These are phyloP conservation scores for Eretmocerus hayati DNA, from an alignment of 2,888 invertebrate genomes.

Conservation along the genomic window DNA sequence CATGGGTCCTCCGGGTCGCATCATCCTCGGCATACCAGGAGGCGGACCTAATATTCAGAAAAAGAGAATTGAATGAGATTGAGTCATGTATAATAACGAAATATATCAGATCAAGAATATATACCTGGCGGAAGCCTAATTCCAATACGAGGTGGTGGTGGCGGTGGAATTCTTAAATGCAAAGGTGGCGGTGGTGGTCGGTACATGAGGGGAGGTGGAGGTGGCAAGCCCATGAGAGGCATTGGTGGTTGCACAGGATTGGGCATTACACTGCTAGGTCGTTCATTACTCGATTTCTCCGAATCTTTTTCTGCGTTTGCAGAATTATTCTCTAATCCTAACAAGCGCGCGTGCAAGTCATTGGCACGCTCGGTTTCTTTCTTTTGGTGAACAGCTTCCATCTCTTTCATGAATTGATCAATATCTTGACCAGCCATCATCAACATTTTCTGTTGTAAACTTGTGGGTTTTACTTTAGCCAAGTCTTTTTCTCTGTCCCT, in stretches of 20 bases:
- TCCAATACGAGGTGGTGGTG: conserved; percentile 48
- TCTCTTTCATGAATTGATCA: conserved; percentile 88
- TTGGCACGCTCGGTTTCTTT: conserved; percentile 62
- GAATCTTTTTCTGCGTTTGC: conserved; percentile 29
- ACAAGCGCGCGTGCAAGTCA: conserved; percentile 54
- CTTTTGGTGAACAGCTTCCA: conserved; percentile 78
- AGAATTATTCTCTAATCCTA: conserved; percentile 37
- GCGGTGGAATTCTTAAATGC: conserved; percentile 49
- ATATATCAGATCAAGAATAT: no score
- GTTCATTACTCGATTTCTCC: conserved; percentile 30
- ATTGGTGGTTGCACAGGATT: conserved; percentile 34
- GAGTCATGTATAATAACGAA: no score
- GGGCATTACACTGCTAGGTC: conserved; percentile 25
- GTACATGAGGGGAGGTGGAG: conserved; percentile 53
- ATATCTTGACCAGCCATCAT: conserved; percentile 87
- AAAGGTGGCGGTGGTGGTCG: conserved; percentile 51
- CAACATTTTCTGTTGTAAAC: conserved; percentile 79
- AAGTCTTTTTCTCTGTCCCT: conserved; percentile 43
- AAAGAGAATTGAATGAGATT: background rate
- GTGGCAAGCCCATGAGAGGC: conserved; percentile 50
- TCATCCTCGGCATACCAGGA: conserved; percentile 57
- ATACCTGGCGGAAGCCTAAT: conserved; percentile 51
- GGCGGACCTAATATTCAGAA: conserved; percentile 50
- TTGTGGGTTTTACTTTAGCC: conserved; percentile 58
- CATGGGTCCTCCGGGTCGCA: conserved; percentile 61